These are phyloP conservation scores for Diachasmimorpha longicaudata DNA, from an alignment of 1,140 invertebrate species.

Conservation along the genomic window DNA sequence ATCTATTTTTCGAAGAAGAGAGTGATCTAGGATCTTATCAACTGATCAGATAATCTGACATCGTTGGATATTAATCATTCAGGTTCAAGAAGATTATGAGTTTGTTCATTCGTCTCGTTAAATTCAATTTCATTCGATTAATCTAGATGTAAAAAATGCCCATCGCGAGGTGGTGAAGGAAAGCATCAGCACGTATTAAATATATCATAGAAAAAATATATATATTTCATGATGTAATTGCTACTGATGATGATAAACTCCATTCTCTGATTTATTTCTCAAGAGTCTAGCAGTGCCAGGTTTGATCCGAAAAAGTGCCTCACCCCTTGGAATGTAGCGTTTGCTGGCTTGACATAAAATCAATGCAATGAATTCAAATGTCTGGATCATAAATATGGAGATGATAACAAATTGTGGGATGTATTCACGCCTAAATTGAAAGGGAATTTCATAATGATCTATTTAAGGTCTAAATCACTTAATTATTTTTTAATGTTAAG, in stretches of 20 bases:
- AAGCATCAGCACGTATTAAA: background rate
- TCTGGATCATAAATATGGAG: background rate
- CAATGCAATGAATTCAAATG: conserved; percentile 3
- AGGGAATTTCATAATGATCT: conserved; percentile 23
- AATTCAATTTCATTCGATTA: background rate
- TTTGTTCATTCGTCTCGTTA: background rate
- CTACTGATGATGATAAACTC: background rate
- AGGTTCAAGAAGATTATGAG: background rate
- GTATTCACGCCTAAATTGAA: conserved; percentile 10
- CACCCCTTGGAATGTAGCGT: conserved; percentile 42
- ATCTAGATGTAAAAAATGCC: background rate
- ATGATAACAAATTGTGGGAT: conserved; percentile 8
- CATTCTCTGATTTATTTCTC: conserved; percentile 33
- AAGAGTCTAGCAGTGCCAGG: conserved; percentile 41
- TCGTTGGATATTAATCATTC: background rate
- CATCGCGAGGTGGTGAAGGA: background rate
- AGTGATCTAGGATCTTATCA: background rate
- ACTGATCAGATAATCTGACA: background rate
- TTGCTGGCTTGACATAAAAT: conserved; percentile 23
- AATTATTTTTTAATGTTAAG: conserved; percentile 40
- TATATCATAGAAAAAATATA: background rate
- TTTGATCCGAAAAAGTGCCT: conserved; percentile 54
- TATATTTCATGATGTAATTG: background rate
- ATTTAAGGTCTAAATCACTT: background rate
- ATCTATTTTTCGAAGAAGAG: background rate